Conservation (phyloP, 2,797 vertebrate genomes). For the Etheostoma perlongum region DNA sequence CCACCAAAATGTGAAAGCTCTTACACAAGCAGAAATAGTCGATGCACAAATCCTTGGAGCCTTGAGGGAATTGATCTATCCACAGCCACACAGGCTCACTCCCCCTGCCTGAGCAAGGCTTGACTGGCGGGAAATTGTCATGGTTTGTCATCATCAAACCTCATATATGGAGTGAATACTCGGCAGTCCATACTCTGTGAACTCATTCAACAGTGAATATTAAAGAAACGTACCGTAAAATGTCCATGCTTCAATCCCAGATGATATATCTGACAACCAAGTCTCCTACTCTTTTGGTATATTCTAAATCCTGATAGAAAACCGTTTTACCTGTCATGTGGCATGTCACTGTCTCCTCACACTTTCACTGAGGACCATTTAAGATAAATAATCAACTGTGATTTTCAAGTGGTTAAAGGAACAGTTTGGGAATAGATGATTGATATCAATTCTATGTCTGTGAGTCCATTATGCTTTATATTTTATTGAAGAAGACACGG, state of each 20-base stretch:
- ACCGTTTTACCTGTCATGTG: too few relatives aligned
- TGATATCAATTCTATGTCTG: too few relatives aligned
- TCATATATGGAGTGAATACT: background rate
- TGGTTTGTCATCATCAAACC: constrained; percentile 23
- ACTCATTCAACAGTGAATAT: background rate
- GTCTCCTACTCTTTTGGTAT: too few relatives aligned
- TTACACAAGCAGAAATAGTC: constrained; percentile 17
- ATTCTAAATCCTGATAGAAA: too few relatives aligned
- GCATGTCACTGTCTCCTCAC: too few relatives aligned
- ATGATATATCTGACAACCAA: background rate
- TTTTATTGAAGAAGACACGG: too few relatives aligned
- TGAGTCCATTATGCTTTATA: too few relatives aligned
- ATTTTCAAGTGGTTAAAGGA: too few relatives aligned
- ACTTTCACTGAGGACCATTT: too few relatives aligned
- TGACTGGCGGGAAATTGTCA: constrained; percentile 11
- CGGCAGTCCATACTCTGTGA: background rate
- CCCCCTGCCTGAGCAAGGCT: background rate
- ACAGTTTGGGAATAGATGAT: too few relatives aligned
- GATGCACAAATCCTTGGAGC: constrained; percentile 8
- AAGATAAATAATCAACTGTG: too few relatives aligned
- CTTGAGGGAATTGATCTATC: constrained; percentile 5
- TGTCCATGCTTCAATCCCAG: background rate
- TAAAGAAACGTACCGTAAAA: background rate
- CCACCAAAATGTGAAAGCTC: constrained; percentile 19
- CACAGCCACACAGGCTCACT: background rate